Conservation (phyloP, 2,888 invertebrate genomes). For the Nephrocerus scutellatus region DNA sequence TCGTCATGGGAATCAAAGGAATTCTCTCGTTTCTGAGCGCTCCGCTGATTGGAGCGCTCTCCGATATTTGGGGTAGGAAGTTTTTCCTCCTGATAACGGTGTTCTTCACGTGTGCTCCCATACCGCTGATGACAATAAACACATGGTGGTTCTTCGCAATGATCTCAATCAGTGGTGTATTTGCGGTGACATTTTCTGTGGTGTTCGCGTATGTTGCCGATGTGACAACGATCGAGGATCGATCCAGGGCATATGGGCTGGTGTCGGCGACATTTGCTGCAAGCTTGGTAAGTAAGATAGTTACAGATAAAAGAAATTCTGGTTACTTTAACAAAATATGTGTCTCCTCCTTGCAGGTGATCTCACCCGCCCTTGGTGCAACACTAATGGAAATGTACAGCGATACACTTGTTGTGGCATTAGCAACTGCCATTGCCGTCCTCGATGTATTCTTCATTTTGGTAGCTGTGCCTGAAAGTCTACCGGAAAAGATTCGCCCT, state of each 20-base stretch:
- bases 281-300: conserved; percentile 61
- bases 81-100: conserved; percentile 96
- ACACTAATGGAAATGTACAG: conserved; percentile 81
- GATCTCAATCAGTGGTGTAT: conserved; percentile 97
- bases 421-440: conserved; percentile 92
- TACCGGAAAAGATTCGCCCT: conserved; percentile 84
- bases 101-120: conserved; percentile 97
- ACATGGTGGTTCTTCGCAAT: conserved; percentile 99
- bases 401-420: conserved; percentile 79
- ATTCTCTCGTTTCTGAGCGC: conserved; percentile 96
- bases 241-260: conserved; percentile 91
- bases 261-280: conserved; percentile 99
- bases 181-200: conserved; percentile 98
- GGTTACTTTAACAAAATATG: no score
- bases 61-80: conserved; percentile 98
- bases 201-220: conserved; percentile 99
- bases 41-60: conserved; percentile 92
- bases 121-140: conserved; percentile 97
- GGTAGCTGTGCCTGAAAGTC: conserved; percentile 95
- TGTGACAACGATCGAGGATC: conserved; percentile 93
- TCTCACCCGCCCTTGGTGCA: conserved; percentile 93
- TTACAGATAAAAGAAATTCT: not conserved
- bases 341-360: conserved; percentile 54
- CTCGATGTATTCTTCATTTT: conserved; percentile 97
- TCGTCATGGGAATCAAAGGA: conserved; percentile 98